These are phyloP conservation scores for Tachina lurida DNA, from an alignment of 2,888 invertebrate genomes.

Conservation along the genomic window DNA sequence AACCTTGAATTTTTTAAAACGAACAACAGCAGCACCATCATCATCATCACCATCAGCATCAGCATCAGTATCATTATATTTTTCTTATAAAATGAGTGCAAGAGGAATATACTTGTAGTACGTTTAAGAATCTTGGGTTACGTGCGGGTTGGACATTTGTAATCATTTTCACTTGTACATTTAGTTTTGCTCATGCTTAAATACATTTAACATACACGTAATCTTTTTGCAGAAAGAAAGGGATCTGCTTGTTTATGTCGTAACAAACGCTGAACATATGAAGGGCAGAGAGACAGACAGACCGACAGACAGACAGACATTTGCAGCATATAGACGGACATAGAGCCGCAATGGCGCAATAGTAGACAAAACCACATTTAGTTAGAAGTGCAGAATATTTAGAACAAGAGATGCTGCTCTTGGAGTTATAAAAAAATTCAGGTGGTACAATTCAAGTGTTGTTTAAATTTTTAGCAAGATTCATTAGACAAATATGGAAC, in stretches of 20 bases:
- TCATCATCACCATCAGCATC: constrained; percentile 12
- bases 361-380: constrained; percentile 7
- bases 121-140: constrained; percentile 64
- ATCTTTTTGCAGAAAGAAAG: background rate
- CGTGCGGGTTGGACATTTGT: constrained; percentile 71
- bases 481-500: background rate
- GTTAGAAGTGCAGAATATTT: background rate
- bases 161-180: constrained; percentile 66
- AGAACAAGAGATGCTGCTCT: background rate
- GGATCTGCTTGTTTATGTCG: constrained; percentile 11
- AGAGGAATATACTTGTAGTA: background rate
- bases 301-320: background rate
- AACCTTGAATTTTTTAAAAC: constrained; percentile 53
- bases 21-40: constrained; percentile 17
- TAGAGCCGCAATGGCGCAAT: background rate
- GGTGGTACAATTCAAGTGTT: background rate
- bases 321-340: background rate
- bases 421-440: background rate
- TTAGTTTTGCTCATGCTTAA: constrained; percentile 58
- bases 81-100: constrained; percentile 36
- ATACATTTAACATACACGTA: constrained; percentile 54
- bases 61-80: constrained; percentile 6
- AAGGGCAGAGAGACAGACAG: background rate
- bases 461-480: background rate
- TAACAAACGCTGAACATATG: constrained; percentile 15